Base-by-base conservation (phyloP, 2,888 invertebrate genomes). In the Mylabris sibirica region DNA sequence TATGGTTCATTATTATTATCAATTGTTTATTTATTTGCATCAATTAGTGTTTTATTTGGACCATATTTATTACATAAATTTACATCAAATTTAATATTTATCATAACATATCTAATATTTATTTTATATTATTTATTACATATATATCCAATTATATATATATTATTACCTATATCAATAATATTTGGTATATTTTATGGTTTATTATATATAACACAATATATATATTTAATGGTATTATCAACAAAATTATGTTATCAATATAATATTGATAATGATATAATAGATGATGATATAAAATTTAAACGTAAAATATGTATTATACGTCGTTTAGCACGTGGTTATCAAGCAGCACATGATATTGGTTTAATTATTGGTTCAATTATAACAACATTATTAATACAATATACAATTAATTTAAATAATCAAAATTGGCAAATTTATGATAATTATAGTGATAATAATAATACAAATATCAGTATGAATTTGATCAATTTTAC, bases 1-100 rank as follows among this genome's bases (percentile, higher is more conserved):
- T 71, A 79, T 22, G 92, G 92, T 0, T 90, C 92, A 0, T 81
- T 91, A 63, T 86, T 92, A 1, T 85, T 92, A 12, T 88, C 90
- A 1, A 82, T 87, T 11, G 87, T 91, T 80, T 91, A 91, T 77
- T 80, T 89, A 0, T 82, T 89, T 34, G 90, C 91, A 1, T 89
- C 91, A 0, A 77, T 88, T 0, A 88, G 90, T 49, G 88, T 82
- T 74, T 85, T 86, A 79, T 75, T 86, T 22, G 86, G 88, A 3
- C 88, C 88, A 0, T 84, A 86, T 8, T 76, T 90, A 38, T 85
- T 89, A 0, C 87, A 88, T 20, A 86, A 86, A 73, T 79, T 88
- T 11, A 89, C 89, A 8, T 85, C 87, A 8, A 87, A 87, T 53
- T 76, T 86, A 35, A 60, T 90, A 1, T 82, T 87, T 8, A 87